These are phyloP conservation scores for Tyria jacobaeae DNA, from an alignment of 2,888 invertebrate genomes.

Conservation along the genomic window DNA sequence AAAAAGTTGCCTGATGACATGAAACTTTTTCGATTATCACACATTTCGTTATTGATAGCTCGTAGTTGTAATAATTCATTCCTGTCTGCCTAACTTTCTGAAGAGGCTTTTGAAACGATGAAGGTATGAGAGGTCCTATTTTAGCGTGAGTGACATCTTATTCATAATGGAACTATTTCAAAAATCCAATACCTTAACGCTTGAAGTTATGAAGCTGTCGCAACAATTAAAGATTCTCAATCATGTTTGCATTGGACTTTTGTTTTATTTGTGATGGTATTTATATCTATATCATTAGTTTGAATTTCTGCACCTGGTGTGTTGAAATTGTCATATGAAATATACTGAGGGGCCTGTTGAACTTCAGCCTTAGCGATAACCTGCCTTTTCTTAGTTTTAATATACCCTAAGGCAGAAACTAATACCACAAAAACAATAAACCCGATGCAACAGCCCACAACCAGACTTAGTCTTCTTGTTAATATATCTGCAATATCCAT, in stretches of 20 bases:
- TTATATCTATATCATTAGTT: slow-evolving; percentile 80
- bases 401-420: slow-evolving; percentile 93
- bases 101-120: slow-evolving; percentile 67
- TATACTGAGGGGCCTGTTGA: slow-evolving; percentile 92
- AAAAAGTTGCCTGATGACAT: slow-evolving; percentile 56
- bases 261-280: slow-evolving; percentile 78
- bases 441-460: slow-evolving; percentile 95
- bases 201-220: slow-evolving; percentile 50
- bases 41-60: slow-evolving; percentile 76
- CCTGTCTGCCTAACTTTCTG: slow-evolving; percentile 68
- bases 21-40: slow-evolving; percentile 77
- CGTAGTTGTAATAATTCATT: slow-evolving; percentile 75
- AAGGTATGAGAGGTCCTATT: slow-evolving; percentile 66
- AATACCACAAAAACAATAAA: slow-evolving; percentile 94
- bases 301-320: slow-evolving; percentile 74
- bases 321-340: slow-evolving; percentile 89
- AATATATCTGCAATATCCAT: slow-evolving; percentile 91
- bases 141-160: slow-evolving; percentile 66
- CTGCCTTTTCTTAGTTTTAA: slow-evolving; percentile 94
- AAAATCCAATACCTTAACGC: slow-evolving; percentile 53
- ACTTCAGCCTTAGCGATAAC: slow-evolving; percentile 90
- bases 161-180: slow-evolving; percentile 64
- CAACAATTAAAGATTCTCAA: slow-evolving; percentile 45
- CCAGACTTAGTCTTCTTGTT: slow-evolving; percentile 93
- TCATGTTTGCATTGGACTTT: slow-evolving; percentile 70